phyloP scores from a whole-genome alignment of 2,113 vertebrate species.

The Excalfactoria chinensis region DNA sequence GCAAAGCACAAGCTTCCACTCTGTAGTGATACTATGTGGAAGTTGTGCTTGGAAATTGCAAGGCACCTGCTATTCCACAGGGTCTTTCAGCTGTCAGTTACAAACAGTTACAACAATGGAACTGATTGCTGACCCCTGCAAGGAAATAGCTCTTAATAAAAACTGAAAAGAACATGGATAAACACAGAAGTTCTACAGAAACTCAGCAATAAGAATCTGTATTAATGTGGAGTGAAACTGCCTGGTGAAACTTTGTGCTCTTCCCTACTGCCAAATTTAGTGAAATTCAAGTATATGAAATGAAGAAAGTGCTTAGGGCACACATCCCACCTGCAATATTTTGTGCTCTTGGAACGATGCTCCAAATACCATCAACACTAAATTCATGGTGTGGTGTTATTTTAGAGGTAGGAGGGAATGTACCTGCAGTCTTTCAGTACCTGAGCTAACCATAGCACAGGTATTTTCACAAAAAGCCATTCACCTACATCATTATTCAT shows the following conservation, averaged over 20 bases:
- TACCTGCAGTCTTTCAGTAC: neutral
- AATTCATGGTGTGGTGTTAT: neutral
- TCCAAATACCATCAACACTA: neutral
- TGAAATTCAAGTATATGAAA: neutral
- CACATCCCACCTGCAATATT: neutral
- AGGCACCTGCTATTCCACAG: neutral
- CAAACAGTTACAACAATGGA: neutral
- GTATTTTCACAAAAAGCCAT: neutral
- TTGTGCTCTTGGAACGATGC: neutral
- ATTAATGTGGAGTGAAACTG: neutral
- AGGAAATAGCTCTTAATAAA: neutral
- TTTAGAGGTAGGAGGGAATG: neutral
- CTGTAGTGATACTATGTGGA: rapidly evolving
- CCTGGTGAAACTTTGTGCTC: neutral
- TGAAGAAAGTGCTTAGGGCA: neutral
- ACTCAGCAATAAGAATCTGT: neutral
- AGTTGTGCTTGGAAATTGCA: neutral
- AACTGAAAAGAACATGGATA: neutral
- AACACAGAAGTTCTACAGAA: neutral
- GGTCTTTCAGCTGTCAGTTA: neutral
- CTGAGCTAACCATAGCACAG: neutral
- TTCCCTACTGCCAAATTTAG: neutral
- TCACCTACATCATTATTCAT: neutral
- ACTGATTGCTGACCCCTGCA: neutral
- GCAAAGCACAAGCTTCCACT: neutral